Conservation (phyloP, 2,797 vertebrate species). For the Myotis daubentonii region DNA sequence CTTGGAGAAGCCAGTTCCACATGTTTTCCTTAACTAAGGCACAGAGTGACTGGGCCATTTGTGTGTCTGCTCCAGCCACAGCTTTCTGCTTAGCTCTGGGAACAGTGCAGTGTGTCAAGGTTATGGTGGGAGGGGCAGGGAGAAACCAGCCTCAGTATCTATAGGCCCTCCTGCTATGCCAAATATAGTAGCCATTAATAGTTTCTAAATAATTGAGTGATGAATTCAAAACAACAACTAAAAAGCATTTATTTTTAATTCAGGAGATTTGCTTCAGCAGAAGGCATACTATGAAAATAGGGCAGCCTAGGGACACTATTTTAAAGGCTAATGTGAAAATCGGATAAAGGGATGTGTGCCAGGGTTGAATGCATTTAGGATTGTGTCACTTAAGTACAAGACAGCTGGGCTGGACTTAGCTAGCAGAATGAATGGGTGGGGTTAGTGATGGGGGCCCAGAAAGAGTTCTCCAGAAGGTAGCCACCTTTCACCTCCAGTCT, state of each 20-base stretch:
- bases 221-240: conserved; percentile 41
- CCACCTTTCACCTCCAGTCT: background rate
- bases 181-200: conserved; percentile 40
- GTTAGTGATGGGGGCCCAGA: background rate
- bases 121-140: background rate
- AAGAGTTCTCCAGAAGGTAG: background rate
- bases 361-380: background rate
- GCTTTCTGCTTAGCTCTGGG: background rate
- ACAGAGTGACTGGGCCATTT: background rate
- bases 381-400: background rate
- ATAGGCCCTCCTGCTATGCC: background rate
- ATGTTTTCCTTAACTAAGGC: conserved; percentile 11
- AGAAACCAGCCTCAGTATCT: background rate
- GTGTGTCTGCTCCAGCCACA: background rate
- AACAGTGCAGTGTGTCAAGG: background rate
- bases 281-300: conserved; percentile 29
- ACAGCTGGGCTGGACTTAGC: background rate
- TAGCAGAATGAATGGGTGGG: background rate
- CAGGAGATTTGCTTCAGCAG: conserved; percentile 43
- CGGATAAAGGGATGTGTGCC: background rate
- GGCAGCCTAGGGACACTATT: background rate
- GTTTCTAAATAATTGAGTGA: conserved; percentile 65
- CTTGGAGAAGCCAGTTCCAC: background rate
- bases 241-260: conserved; percentile 66
- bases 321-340: conserved; percentile 57